A percentile compares a stretch with the other conserved stretches of the same genome.
Evolutionary conservation across 2,797 vertebrate species (phyloP).

Genomic region (Falco naumanni): DNA sequence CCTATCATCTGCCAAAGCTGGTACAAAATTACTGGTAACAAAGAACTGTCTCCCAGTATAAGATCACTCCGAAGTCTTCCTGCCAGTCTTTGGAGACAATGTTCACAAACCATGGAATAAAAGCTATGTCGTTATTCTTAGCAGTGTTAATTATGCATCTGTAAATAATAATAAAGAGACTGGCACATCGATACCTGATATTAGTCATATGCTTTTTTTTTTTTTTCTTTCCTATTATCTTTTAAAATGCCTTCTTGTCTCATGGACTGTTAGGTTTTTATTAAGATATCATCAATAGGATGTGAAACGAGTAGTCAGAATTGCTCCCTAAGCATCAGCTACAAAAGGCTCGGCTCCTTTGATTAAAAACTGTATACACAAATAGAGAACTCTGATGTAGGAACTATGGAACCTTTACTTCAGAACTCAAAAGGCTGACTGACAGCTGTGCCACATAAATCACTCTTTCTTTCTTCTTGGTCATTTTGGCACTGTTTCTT

Average conservation of each 20-base stretch:
- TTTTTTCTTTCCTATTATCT: background rate
- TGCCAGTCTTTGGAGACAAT: background rate
- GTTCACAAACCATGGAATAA: background rate
- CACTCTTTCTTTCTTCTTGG: background rate
- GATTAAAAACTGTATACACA: background rate
- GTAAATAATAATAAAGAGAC: background rate
- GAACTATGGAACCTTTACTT: background rate
- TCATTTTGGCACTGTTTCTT: background rate
- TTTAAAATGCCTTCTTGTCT: background rate
- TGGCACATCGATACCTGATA: background rate
- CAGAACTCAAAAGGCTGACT: background rate
- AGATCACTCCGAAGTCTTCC: background rate
- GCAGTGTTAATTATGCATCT: background rate
- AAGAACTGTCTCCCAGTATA: background rate
- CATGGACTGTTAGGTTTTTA: background rate
- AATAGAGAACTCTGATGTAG: background rate
- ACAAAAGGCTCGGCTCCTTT: background rate
- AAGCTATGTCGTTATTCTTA: background rate
- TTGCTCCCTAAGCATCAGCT: background rate
- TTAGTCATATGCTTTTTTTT: background rate
- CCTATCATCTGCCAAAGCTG: background rate
- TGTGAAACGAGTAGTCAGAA: background rate
- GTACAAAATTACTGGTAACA: background rate
- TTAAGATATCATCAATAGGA: background rate
- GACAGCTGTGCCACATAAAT: background rate